Percentiles rank a stretch among this genome's conserved stretches.
Evolutionary conservation across 2,113 vertebrate genomes (phyloP).

Genomic region (Ciconia maguari): DNA sequence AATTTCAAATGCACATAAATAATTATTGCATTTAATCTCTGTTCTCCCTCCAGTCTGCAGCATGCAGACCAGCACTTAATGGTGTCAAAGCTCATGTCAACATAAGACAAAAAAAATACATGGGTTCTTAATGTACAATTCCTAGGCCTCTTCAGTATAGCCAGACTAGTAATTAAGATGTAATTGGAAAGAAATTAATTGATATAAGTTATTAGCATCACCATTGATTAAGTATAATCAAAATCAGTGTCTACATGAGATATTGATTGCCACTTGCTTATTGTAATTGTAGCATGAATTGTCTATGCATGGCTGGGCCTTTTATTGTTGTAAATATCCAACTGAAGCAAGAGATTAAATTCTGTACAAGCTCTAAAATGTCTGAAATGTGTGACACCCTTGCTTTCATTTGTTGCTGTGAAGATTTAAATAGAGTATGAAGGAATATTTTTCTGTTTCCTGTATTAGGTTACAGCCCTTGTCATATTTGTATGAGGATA

Average conservation of each 20-base stretch:
- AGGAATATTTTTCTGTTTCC: neutral
- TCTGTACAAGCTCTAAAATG: constrained; percentile 20
- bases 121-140: neutral
- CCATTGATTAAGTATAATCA: constrained; percentile 68
- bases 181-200: constrained; percentile 77
- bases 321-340: constrained; percentile 42
- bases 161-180: constrained; percentile 66
- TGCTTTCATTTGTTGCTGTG: neutral
- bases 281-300: constrained; percentile 62
- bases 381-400: neutral
- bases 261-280: constrained; percentile 65
- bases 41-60: neutral
- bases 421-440: neutral
- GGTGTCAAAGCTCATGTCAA: constrained; percentile 13
- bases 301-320: constrained; percentile 35
- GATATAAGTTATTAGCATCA: constrained; percentile 70
- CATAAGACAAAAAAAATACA: neutral
- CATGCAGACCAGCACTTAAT: neutral
- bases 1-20: constrained; percentile 67
- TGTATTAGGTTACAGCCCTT: neutral
- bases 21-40: constrained; percentile 53
- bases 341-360: constrained; percentile 42
- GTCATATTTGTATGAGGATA: neutral
- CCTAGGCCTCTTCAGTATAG: constrained; percentile 13
- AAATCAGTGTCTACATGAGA: constrained; percentile 42